Evolutionary conservation across 2,113 vertebrate genomes (phyloP).

Genomic region (Hypanus sabinus): DNA sequence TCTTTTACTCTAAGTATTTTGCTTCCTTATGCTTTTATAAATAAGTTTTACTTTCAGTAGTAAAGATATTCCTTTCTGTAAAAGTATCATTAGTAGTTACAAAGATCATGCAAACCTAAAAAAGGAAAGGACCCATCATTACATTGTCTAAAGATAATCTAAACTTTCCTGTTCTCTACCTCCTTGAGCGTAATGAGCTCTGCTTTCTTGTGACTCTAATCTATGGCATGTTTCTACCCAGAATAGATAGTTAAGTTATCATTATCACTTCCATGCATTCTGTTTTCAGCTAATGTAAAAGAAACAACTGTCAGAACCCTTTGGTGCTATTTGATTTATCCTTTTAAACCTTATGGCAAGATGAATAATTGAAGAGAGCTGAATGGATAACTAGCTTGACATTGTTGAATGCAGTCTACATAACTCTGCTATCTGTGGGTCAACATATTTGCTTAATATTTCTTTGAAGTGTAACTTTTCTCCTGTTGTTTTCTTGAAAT

Average conservation of each 20-base stretch:
- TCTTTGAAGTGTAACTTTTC: background rate
- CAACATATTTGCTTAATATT: background rate
- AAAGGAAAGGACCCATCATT: background rate
- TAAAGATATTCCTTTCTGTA: background rate
- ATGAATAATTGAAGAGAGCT: background rate
- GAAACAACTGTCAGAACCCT: conserved; percentile 27
- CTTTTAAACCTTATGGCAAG: background rate
- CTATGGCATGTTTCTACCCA: background rate
- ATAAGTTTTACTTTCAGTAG: background rate
- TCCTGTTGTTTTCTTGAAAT: background rate
- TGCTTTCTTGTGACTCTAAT: background rate
- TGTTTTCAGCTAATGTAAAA: background rate
- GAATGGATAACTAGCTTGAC: background rate
- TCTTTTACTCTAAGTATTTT: background rate
- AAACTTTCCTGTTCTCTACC: background rate
- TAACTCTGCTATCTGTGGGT: background rate
- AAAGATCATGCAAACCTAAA: background rate
- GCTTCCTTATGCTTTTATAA: background rate
- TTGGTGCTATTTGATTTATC: conserved; percentile 31
- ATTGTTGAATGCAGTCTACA: background rate
- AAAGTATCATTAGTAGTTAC: background rate
- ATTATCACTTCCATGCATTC: background rate
- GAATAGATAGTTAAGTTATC: conserved; percentile 22
- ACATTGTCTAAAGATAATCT: conserved; percentile 16
- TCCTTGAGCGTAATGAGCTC: background rate